A percentile compares a stretch with the other conserved stretches of the same genome.
These are phyloP conservation scores for Bucco capensis DNA, from an alignment of 2,113 vertebrate species.

Conservation along the genomic window DNA sequence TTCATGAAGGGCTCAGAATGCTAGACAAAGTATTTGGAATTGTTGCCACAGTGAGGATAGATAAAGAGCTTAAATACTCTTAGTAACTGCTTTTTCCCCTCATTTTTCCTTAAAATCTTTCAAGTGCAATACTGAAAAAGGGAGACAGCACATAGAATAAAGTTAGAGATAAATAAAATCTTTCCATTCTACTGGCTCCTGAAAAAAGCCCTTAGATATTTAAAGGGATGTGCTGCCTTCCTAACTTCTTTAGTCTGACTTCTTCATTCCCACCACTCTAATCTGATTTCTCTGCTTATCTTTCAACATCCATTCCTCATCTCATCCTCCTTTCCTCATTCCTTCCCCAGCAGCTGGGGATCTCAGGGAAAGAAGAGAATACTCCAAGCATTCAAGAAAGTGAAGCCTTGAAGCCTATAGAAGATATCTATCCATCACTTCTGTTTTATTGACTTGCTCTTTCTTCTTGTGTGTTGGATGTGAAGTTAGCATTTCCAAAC, in stretches of 20 bases:
- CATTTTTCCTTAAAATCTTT: neutral
- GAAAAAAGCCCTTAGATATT: neutral
- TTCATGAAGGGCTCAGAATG: neutral
- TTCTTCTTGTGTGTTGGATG: neutral
- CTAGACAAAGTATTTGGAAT: neutral
- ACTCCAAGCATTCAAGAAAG: neutral
- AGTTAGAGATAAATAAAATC: neutral
- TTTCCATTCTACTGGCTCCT: neutral
- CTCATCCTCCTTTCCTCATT: neutral
- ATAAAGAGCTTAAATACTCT: neutral
- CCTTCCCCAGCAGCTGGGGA: neutral
- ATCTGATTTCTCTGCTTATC: neutral
- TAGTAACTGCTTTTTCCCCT: neutral
- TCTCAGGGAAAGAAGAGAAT: neutral
- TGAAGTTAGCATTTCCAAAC: neutral
- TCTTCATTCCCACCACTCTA: neutral
- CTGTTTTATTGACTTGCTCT: neutral
- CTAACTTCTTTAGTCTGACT: neutral
- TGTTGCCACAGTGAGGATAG: neutral
- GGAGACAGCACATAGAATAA: neutral
- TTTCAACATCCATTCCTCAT: neutral
- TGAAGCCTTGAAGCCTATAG: neutral
- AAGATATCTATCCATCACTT: neutral
- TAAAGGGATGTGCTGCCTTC: neutral
- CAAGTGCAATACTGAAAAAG: neutral